Evolutionary conservation across 2,888 invertebrate species (phyloP).

Genomic region (Nemoura dubitans): DNA sequence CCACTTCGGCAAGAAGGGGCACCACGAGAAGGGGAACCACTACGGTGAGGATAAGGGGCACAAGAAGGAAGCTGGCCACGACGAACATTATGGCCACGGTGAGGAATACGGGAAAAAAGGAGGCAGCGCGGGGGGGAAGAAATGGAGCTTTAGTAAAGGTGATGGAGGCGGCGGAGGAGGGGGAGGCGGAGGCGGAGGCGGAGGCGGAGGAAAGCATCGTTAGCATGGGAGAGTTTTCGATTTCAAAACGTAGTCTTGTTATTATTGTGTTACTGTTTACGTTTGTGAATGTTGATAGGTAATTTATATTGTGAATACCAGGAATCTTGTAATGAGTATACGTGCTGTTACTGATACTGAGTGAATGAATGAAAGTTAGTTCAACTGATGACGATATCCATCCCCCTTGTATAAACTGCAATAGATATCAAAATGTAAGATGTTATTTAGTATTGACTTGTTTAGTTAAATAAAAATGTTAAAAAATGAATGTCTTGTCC

Average conservation of each 20-base stretch:
- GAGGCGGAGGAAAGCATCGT: conserved; percentile 18
- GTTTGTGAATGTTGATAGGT: not conserved
- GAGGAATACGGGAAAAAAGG: conserved; percentile 51
- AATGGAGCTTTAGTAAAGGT: conserved; percentile 42
- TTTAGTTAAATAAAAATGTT: not conserved
- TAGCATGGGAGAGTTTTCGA: not conserved
- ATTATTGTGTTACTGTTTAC: conserved; percentile 21
- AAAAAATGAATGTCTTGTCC: not conserved
- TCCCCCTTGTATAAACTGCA: conserved; percentile 7
- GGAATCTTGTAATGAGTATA: not conserved
- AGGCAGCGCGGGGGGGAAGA: conserved; percentile 47
- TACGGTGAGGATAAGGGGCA: conserved; percentile 52
- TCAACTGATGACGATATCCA: not conserved
- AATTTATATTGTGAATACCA: not conserved
- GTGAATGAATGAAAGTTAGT: not conserved
- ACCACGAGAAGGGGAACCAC: conserved; percentile 53
- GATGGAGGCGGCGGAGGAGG: conserved; percentile 37
- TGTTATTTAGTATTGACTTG: conserved; percentile 1
- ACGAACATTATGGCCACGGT: conserved; percentile 47
- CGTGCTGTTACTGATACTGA: not conserved
- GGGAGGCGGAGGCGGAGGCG: conserved; percentile 41
- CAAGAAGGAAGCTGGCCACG: conserved; percentile 50
- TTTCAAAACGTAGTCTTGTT: conserved; percentile 18
- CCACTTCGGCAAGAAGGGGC: conserved; percentile 62
- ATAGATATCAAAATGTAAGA: not conserved